These are phyloP conservation scores for Oryzias curvinotus DNA, from an alignment of 2,113 vertebrate genomes.

Conservation along the genomic window DNA sequence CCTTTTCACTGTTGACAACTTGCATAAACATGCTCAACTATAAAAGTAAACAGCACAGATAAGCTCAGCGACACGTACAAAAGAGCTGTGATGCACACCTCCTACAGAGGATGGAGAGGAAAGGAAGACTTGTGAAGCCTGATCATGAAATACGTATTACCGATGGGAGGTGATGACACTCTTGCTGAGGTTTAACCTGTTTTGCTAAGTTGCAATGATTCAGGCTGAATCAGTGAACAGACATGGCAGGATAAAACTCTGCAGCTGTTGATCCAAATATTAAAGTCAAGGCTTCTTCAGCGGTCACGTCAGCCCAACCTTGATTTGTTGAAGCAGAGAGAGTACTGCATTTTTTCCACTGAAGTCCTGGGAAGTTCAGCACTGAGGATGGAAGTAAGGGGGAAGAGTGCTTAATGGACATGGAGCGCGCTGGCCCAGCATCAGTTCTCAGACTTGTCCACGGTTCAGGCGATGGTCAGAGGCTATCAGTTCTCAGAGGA, in stretches of 20 bases:
- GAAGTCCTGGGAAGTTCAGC: constrained; percentile 65
- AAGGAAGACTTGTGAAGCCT: constrained; percentile 16
- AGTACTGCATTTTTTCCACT: constrained; percentile 45
- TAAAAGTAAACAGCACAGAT: constrained; percentile 50
- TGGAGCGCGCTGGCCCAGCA: constrained; percentile 25
- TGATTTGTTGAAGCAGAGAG: constrained; percentile 59
- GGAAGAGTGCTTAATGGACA: constrained; percentile 25
- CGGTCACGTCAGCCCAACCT: constrained; percentile 16
- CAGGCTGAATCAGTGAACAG: constrained; percentile 20
- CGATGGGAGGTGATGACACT: constrained; percentile 31
- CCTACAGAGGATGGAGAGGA: constrained; percentile 21
- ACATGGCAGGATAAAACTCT: constrained; percentile 12
- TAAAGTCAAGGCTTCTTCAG: constrained; percentile 33
- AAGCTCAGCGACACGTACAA: constrained; percentile 4
- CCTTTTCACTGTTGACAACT: constrained; percentile 64
- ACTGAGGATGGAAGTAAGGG: constrained; percentile 11
- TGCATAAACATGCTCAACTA: constrained; percentile 57
- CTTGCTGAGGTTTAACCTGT: constrained; percentile 39
- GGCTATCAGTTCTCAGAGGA: constrained; percentile 28
- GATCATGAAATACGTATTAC: constrained; percentile 41
- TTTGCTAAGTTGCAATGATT: constrained; percentile 23
- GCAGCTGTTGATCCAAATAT: constrained; percentile 27
- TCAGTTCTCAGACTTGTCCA: constrained; percentile 48
- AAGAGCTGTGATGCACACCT: constrained; percentile 19
- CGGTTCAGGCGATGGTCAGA: constrained; percentile 50